Evolutionary conservation across 2,888 invertebrate species (phyloP), one percentile per base, ranked within the genome.

Genomic region (Macrophya annulata): DNA sequence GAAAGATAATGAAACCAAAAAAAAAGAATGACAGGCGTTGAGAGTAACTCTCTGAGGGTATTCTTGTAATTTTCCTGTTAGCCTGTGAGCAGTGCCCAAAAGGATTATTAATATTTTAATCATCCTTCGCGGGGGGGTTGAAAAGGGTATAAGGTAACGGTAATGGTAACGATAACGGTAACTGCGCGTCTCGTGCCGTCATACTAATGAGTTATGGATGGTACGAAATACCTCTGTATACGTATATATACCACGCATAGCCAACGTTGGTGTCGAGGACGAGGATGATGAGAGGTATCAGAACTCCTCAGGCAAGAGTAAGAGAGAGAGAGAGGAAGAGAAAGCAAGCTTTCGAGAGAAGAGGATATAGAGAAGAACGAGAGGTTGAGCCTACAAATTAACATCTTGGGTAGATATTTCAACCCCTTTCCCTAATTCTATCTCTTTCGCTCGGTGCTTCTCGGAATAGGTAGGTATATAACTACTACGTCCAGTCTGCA

Each of bases 61-160:
- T 71, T 74, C 43, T 74, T 74, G 45, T 74, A 74, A 74, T 74
- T 74, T 45, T 21, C 43, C 21, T 12, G 1, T 45, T 21, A 45
- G 25, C 37, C 17, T 43, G 51, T 25, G 17, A 37, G 21, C 17
- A 51, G 31, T 55, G 55, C 77, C 51, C 77, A 31, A 55, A 83
- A 68, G 68, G 83, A 48, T 83, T 83, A 83, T 68, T 83, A 83
- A 83, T 83, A 83, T 71, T 83, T 83, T 65, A 68, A 83, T 83
- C 83, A 68, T 71, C 83, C 40, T 83, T 31, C 31, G 31, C 31
- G 31, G 37, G 37, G 25, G n/a, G 21, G 55, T 31, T 55, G 48
- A 31, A 51, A 31, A 51, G 21, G 31, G 72, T 43, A 43, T 37
- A 68, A 37, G 31, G 68, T 68, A 72, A 31, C 25, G 65, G 65